phyloP scores from a whole-genome alignment of 2,797 vertebrate species.

The Chiroxiphia lanceolata region DNA sequence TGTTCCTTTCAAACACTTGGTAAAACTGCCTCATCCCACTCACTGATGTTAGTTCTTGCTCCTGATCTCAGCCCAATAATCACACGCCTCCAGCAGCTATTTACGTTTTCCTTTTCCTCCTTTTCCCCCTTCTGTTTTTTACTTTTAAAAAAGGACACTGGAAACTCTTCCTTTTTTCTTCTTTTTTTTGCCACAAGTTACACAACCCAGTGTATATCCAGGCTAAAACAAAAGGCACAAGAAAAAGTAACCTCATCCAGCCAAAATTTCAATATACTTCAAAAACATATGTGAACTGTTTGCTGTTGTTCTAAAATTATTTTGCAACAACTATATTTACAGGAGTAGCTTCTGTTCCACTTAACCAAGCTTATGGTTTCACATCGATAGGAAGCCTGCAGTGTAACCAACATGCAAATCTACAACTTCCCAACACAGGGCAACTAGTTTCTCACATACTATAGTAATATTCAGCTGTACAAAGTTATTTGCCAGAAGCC shows the following conservation, averaged over 20 bases:
- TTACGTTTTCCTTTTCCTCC: slow-evolving; percentile 58
- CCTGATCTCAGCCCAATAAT: slow-evolving; percentile 67
- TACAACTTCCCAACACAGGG: not conserved
- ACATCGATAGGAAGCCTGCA: not conserved
- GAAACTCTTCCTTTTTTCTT: not conserved
- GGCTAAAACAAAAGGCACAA: not conserved
- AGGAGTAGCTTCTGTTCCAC: not conserved
- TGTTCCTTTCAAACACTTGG: slow-evolving; percentile 60
- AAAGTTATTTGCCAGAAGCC: not conserved
- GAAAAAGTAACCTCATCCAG: not conserved
- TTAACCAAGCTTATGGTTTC: not conserved
- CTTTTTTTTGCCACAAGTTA: not conserved
- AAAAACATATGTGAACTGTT: not conserved
- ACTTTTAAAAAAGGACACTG: slow-evolving; percentile 25
- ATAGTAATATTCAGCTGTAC: not conserved
- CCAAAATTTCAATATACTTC: not conserved
- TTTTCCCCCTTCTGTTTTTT: slow-evolving; percentile 11
- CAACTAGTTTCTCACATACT: not conserved
- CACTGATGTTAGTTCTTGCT: slow-evolving; percentile 67
- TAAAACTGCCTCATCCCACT: slow-evolving; percentile 64
- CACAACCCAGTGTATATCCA: not conserved
- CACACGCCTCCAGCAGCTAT: slow-evolving; percentile 68
- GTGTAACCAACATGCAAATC: not conserved
- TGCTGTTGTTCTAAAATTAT: not conserved
- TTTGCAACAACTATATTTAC: not conserved